Evolutionary conservation across 2,113 vertebrate genomes (phyloP), one percentile per base, ranked within the genome.

Genomic region (Hypomesus transpacificus): DNA sequence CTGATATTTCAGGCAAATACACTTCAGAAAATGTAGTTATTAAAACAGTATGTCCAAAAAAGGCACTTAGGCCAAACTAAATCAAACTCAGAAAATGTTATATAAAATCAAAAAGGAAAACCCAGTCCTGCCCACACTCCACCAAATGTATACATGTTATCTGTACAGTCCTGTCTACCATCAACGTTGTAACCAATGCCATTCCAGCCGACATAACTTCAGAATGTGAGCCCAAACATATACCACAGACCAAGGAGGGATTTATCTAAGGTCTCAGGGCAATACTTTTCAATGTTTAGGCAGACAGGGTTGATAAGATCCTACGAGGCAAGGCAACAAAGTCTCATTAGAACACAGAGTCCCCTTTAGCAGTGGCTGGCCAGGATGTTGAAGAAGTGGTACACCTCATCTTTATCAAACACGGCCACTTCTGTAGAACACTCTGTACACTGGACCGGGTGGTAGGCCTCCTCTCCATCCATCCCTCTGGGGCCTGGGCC

Each of bases 381-480:
- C 72, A 97, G 87, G 88, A 97, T 94, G 85, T 97, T 99, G 84
- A 98, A 96, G 87, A 99, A 99, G 82, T 96, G 96, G 71, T 97
- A 98, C 68, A 98, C 94, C 84, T 98, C 96, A 0, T 96, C 95
- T 73, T 96, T 95, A 84, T 98, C 97, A n/a, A 93, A 94, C 68
- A 98, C 95, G 0, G 94, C 96, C 70, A 98, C 96, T 86, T 98
- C 95, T 0, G 95, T 97, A 73, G 92, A 94, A 77, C 96, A 98
- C 76, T 99, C 94, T 0, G 91, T 90, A 83, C 97, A 99, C 75
- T 87, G 88, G 8, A 99, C 97, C 0, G 96, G 96, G 76, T 96
- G 93, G 86, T 98, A 98, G 5, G 91, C 69, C 75, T 98, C 95
- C 0, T 94, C 94, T 0, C 88, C 85, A 14, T 90, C 88, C 89